These are phyloP conservation scores for Enteromius thamalakanensis DNA, from an alignment of 2,797 vertebrate species.

Conservation along the genomic window DNA sequence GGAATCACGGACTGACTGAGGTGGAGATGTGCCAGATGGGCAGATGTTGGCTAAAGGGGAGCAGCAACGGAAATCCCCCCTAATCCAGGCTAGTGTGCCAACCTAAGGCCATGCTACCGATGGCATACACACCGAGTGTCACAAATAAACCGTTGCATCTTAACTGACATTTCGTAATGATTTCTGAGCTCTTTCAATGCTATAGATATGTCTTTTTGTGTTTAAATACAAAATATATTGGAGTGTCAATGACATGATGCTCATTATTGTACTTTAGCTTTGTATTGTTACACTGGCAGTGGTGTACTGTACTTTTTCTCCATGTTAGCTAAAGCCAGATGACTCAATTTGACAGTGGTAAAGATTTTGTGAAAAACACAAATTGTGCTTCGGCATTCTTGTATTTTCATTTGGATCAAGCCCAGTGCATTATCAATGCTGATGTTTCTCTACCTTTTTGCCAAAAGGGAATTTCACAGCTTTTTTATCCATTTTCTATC, in stretches of 20 bases:
- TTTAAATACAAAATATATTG: background rate
- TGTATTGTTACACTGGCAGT: background rate
- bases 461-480: no score
- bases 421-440: background rate
- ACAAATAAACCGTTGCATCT: background rate
- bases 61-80: constrained; percentile 44
- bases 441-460: background rate
- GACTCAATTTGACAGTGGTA: background rate
- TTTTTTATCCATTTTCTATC: background rate
- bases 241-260: background rate
- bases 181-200: background rate
- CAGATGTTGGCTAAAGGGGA: constrained; percentile 54
- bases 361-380: background rate
- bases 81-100: constrained; percentile 50
- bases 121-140: constrained; percentile 13
- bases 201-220: background rate
- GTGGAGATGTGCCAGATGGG: constrained; percentile 37
- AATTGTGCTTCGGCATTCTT: background rate
- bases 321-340: background rate
- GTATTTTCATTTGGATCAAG: background rate
- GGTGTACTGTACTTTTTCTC: background rate
- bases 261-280: background rate
- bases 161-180: background rate
- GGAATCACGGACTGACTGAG: constrained; percentile 14
- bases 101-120: constrained; percentile 34